Evolutionary conservation across 2,888 invertebrate species (phyloP).

Genomic region (Cinara cedri): DNA sequence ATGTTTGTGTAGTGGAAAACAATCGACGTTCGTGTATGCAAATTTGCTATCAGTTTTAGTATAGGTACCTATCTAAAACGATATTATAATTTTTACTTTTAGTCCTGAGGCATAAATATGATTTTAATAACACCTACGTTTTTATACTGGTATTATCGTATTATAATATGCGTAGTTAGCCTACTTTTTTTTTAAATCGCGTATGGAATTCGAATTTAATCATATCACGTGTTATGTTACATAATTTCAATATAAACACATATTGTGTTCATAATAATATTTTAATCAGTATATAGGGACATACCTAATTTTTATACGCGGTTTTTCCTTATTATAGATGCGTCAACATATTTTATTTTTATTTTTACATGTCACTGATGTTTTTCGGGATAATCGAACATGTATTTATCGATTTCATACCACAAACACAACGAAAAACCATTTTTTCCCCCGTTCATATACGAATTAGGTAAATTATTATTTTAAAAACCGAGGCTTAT

Average conservation of each 20-base stretch:
- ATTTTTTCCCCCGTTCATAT: too few relatives aligned
- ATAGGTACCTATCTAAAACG: too few relatives aligned
- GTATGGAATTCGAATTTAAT: conserved; percentile 19
- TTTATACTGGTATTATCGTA: too few relatives aligned
- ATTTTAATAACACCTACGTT: neutral
- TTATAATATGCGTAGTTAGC: neutral
- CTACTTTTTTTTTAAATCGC: neutral
- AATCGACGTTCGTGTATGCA: conserved; percentile 13
- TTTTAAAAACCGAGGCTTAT: too few relatives aligned
- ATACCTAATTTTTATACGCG: too few relatives aligned
- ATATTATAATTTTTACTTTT: neutral
- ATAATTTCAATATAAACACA: neutral
- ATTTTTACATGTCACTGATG: too few relatives aligned
- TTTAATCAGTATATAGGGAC: too few relatives aligned
- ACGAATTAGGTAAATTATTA: too few relatives aligned
- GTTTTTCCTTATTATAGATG: neutral
- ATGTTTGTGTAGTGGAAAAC: conserved; percentile 15
- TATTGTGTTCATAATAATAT: neutral
- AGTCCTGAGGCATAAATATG: conserved; percentile 5
- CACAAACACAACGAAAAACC: too few relatives aligned
- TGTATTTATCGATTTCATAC: too few relatives aligned
- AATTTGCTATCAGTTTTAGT: neutral
- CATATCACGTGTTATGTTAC: conserved; percentile 4
- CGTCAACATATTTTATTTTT: too few relatives aligned
- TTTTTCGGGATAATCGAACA: too few relatives aligned